Conservation (phyloP, 2,888 invertebrate genomes). For the Notodonta dromedarius region DNA sequence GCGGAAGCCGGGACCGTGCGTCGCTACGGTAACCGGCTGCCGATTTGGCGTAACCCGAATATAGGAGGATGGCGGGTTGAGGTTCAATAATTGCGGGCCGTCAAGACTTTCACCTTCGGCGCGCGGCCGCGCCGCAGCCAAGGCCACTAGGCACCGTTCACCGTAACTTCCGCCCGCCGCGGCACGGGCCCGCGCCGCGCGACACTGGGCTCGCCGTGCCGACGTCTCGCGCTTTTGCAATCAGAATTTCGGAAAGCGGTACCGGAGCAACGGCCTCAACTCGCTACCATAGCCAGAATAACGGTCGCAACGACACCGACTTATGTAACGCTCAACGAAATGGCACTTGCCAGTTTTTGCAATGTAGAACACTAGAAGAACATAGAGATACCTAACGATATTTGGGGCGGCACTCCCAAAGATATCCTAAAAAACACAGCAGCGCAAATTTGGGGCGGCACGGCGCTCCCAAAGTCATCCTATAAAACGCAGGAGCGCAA, state of each 20-base stretch:
- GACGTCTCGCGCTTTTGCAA: constrained; percentile 64
- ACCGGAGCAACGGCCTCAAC: constrained; percentile 56
- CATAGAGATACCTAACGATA: constrained; percentile 35
- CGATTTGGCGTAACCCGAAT: constrained; percentile 59
- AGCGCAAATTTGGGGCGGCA: constrained; percentile 16
- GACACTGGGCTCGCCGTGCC: constrained; percentile 41
- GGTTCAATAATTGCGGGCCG: constrained; percentile 77
- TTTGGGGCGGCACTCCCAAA: constrained; percentile 14
- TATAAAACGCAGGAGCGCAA: background rate
- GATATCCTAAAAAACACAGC: background rate
- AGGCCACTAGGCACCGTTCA: constrained; percentile 75
- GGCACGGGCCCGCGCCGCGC: constrained; percentile 43
- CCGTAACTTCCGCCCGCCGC: constrained; percentile 70
- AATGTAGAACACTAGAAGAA: constrained; percentile 40
- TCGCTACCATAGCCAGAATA: constrained; percentile 46
- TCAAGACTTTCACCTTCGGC: constrained; percentile 82
- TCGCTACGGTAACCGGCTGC: constrained; percentile 36
- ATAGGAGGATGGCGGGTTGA: constrained; percentile 74
- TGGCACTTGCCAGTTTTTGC: constrained; percentile 42
- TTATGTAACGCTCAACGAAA: constrained; percentile 60
- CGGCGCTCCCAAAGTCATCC: background rate
- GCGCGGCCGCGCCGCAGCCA: constrained; percentile 71
- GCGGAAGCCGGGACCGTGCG: constrained; percentile 55
- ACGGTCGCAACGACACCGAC: constrained; percentile 46
- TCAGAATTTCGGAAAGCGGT: constrained; percentile 66